phyloP scores from a whole-genome alignment of 2,113 vertebrate genomes.

The Chaetops frenatus region DNA sequence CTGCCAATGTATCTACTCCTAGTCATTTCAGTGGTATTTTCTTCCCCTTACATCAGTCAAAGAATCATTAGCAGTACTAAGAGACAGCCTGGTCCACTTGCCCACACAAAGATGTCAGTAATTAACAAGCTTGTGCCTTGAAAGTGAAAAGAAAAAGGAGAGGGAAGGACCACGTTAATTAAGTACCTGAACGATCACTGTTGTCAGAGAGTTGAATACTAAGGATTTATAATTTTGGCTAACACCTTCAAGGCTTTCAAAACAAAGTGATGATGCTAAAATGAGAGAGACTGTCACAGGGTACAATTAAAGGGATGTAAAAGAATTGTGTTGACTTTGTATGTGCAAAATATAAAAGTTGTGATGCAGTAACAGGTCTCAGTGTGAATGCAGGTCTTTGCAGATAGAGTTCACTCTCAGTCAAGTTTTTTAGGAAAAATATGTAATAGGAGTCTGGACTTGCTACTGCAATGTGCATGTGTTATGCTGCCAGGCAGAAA shows the following conservation, averaged over 20 bases:
- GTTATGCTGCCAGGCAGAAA: not conserved
- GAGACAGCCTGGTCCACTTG: not conserved
- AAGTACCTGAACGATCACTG: not conserved
- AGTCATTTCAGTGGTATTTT: not conserved
- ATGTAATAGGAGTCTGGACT: not conserved
- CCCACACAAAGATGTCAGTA: not conserved
- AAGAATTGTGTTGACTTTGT: not conserved
- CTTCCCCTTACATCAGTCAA: not conserved
- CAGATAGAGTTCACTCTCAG: not conserved
- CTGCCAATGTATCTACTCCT: not conserved
- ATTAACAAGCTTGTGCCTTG: not conserved
- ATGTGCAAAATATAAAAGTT: not conserved
- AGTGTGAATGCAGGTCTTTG: not conserved
- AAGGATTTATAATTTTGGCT: not conserved
- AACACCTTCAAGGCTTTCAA: not conserved
- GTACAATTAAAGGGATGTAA: not conserved
- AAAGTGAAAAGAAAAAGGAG: not conserved
- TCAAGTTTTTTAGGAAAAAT: not conserved
- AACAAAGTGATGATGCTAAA: not conserved
- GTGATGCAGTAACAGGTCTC: not conserved
- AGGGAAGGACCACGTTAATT: not conserved
- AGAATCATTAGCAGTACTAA: not conserved
- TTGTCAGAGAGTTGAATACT: not conserved
- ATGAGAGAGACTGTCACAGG: not conserved
- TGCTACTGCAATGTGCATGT: not conserved